Conservation (phyloP, 2,797 vertebrate species). For the Pangasius djambal region DNA sequence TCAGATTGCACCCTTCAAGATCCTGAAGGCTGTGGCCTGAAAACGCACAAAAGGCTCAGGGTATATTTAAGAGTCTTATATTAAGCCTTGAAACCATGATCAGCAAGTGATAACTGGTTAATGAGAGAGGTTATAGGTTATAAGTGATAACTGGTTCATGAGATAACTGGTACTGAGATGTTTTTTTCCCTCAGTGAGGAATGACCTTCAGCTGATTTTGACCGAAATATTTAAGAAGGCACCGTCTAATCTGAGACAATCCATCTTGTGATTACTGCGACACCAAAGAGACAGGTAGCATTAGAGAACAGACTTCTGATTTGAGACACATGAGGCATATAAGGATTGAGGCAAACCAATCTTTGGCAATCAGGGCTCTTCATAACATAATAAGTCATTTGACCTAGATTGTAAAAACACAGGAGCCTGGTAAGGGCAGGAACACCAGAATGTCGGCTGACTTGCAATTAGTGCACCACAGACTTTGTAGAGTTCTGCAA, state of each 20-base stretch:
- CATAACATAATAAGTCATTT: background rate
- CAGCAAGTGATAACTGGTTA: background rate
- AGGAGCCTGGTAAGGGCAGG: background rate
- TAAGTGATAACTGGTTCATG: background rate
- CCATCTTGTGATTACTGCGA: background rate
- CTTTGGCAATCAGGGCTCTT: background rate
- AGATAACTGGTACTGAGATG: background rate
- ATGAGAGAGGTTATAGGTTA: too few species aligned
- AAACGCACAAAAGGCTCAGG: background rate
- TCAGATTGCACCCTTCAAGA: background rate
- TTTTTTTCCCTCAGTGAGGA: background rate
- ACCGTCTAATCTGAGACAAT: background rate
- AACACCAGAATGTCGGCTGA: background rate
- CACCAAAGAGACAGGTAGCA: background rate
- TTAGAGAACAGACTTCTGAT: background rate
- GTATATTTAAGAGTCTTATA: background rate
- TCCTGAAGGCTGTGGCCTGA: background rate
- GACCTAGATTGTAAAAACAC: background rate
- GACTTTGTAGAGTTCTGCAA: background rate
- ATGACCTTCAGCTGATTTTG: background rate
- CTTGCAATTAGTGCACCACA: background rate
- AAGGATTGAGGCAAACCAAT: background rate
- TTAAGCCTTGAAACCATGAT: background rate
- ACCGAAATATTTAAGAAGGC: background rate
- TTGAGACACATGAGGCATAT: background rate